Evolutionary conservation across 2,888 invertebrate genomes (phyloP).

Genomic region (Norana najaformis): DNA sequence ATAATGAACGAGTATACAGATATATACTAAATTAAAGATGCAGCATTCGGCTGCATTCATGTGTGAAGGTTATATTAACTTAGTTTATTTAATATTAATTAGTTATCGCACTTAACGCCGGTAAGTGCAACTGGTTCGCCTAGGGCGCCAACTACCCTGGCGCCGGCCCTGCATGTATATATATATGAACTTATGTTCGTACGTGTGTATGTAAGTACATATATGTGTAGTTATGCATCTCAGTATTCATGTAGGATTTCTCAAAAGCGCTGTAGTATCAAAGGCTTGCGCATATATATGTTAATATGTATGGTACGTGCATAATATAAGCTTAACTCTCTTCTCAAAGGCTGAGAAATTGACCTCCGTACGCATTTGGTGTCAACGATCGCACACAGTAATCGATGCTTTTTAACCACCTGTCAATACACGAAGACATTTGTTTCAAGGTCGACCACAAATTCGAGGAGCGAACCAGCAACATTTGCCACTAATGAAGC

Average conservation of each 20-base stretch:
- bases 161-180: background rate
- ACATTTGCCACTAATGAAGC: background rate
- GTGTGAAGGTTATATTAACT: no score
- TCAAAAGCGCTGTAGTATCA: no score
- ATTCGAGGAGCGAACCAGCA: background rate
- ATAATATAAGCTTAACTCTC: background rate
- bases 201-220: background rate
- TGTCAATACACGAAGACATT: background rate
- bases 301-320: background rate
- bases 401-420: background rate
- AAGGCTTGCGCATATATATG: background rate
- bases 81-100: no score
- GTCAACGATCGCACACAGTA: background rate
- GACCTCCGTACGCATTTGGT: background rate
- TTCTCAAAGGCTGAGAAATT: conserved; percentile 4
- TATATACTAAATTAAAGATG: no score
- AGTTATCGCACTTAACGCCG: no score
- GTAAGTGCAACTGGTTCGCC: no score
- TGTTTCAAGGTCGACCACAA: background rate
- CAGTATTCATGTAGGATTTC: background rate
- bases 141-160: no score
- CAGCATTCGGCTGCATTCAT: no score
- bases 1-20: no score
- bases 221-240: background rate
- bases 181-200: background rate